Base-by-base conservation (phyloP, 2,113 vertebrate genomes). In the Tilapia sparmanii region DNA sequence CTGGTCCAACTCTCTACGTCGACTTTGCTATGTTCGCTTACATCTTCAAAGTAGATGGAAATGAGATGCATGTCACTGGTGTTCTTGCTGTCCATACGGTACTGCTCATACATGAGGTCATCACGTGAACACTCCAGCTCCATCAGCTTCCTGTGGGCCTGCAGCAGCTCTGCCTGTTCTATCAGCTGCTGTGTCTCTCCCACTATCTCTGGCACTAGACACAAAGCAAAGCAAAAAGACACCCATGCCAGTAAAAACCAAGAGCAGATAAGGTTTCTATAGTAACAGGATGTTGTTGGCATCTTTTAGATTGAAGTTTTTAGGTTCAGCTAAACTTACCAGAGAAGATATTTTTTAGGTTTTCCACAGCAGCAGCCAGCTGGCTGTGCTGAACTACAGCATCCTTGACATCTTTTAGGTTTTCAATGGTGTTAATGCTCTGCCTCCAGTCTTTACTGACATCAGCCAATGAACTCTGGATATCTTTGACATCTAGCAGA, bases 311-410 rank as follows among this genome's bases (percentile, higher is more conserved):
- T 11, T 73, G 7, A 71, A 71, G 19, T 40, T 73, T 73, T 73
- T 3, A 5, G 4, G 12, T n/a, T 15, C 2, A 38, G 47, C n/a
- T 3, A 2, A 45, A 78, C 73, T 90, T 91, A 99, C 98, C 98
- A 88, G 99, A 99, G 94, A 99, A 99, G 76, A 99, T 99, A 93
- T 99, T 99, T 93, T 99, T 99, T 15, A 99, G 98, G 93, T 99
- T 99, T 87, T 99, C 98, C 89, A 99, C 98, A 7, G 99, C 99
- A 0, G 98, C 98, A 10, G 99, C 98, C 50, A 99, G 95, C 91
- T 99, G 99, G 88, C 98, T 99, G 89, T 99, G 99, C 87, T 99
- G 98, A 5, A 99, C 98, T 7, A 99, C 98, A 0, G 98, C 98
- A 4, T 99, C 99, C 87, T 99, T 99, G 81, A 99, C 99, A 3